Evolutionary conservation across 1,140 invertebrate species (phyloP).

Genomic region (Agraylea sexmaculata): DNA sequence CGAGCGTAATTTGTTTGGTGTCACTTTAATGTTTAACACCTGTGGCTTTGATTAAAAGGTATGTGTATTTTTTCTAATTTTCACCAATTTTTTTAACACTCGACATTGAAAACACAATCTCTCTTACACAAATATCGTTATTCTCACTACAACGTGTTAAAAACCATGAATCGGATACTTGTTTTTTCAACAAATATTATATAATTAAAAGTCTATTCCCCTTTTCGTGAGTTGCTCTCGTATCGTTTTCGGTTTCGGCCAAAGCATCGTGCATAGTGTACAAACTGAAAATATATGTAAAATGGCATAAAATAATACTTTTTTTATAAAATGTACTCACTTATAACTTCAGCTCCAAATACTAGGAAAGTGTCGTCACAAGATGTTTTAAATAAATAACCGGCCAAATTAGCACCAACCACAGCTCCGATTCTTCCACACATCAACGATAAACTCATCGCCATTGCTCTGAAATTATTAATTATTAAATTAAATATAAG

Average conservation of each 20-base stretch:
- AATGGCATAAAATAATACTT: neutral
- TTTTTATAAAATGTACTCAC: constrained; percentile 3
- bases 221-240: constrained; percentile 2
- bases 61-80: too few species aligned
- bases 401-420: constrained; percentile 8
- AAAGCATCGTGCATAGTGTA: neutral
- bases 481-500: too few species aligned
- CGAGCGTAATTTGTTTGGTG: too few species aligned
- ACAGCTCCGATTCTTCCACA: constrained; percentile 7
- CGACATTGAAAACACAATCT: too few species aligned
- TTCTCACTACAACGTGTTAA: too few species aligned
- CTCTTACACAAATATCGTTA: too few species aligned
- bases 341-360: constrained; percentile 6
- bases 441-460: constrained; percentile 9
- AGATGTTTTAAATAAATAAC: constrained; percentile 1
- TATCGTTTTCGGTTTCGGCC: constrained; percentile 3
- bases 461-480: constrained; percentile 6
- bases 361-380: constrained; percentile 6
- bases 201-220: constrained; percentile 4
- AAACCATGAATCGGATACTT: too few species aligned
- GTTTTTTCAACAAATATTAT: too few species aligned
- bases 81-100: too few species aligned
- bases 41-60: too few species aligned
- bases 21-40: too few species aligned
- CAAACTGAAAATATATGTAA: constrained; percentile 7